Percentiles rank a stretch among this genome's conserved stretches.
These are phyloP conservation scores for Belonocnema kinseyi DNA, from an alignment of 1,140 invertebrate genomes.

Conservation along the genomic window DNA sequence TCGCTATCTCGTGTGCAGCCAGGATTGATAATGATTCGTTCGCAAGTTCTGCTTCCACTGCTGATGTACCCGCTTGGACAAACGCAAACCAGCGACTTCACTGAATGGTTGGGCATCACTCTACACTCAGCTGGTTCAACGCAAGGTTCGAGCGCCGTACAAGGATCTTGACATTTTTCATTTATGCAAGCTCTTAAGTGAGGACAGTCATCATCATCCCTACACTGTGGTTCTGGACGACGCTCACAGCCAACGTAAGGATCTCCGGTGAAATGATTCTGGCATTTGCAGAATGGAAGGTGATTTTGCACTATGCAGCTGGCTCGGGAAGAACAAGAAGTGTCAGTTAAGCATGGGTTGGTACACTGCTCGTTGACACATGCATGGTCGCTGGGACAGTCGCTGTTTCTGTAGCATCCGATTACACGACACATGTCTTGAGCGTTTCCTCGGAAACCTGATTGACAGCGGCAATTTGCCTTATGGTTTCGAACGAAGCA, in stretches of 20 bases:
- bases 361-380: slow-evolving; percentile 92
- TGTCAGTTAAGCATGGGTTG: slow-evolving; percentile 87
- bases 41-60: slow-evolving; percentile 86
- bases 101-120: slow-evolving; percentile 86
- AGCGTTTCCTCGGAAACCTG: slow-evolving; percentile 89
- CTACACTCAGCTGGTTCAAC: slow-evolving; percentile 86
- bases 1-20: slow-evolving; percentile 86
- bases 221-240: slow-evolving; percentile 85
- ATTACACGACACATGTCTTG: slow-evolving; percentile 85
- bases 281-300: slow-evolving; percentile 88
- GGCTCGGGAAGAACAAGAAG: slow-evolving; percentile 85
- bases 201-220: slow-evolving; percentile 88
- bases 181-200: slow-evolving; percentile 87
- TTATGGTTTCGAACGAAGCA: slow-evolving; percentile 86
- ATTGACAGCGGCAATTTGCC: slow-evolving; percentile 86
- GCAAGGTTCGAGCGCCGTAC: slow-evolving; percentile 86
- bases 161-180: slow-evolving; percentile 89
- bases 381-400: slow-evolving; percentile 89
- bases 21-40: slow-evolving; percentile 80
- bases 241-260: slow-evolving; percentile 87
- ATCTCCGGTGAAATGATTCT: slow-evolving; percentile 83
- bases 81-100: slow-evolving; percentile 91
- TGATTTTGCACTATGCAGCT: slow-evolving; percentile 89
- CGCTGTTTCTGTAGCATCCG: slow-evolving; percentile 91
- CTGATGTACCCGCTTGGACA: slow-evolving; percentile 92